These are phyloP conservation scores for Corydoras maculifer DNA, from an alignment of 2,113 vertebrate species.

Conservation along the genomic window DNA sequence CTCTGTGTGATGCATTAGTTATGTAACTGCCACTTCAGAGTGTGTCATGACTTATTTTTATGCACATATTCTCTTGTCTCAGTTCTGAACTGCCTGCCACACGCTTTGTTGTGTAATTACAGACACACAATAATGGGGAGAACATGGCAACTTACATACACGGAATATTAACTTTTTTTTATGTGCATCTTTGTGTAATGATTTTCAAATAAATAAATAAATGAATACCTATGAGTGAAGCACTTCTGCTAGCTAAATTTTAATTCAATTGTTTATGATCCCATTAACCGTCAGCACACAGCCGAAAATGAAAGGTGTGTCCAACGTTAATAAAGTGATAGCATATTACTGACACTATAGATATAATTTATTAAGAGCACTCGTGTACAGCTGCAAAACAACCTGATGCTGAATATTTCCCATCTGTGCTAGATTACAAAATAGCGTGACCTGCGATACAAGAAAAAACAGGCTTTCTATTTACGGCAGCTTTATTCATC, in stretches of 20 bases:
- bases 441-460: constrained; percentile 34
- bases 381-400: not conserved
- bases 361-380: constrained; percentile 13
- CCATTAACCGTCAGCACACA: constrained; percentile 15
- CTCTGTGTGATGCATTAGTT: constrained; percentile 23
- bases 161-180: no score
- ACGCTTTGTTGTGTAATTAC: not conserved
- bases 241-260: constrained; percentile 8
- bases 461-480: constrained; percentile 1
- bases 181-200: no score
- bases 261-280: constrained; percentile 20
- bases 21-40: constrained; percentile 6
- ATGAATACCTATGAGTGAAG: not conserved
- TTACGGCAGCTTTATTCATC: constrained; percentile 14
- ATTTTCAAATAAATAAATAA: no score
- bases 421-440: constrained; percentile 12
- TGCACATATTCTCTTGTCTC: not conserved
- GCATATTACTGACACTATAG: constrained; percentile 21
- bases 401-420: no score
- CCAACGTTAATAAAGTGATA: constrained; percentile 20
- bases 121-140: no score
- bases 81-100: not conserved
- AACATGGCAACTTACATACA: no score
- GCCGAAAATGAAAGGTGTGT: constrained; percentile 21
- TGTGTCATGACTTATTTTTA: not conserved